A percentile compares a stretch with the other conserved stretches of the same genome.
These are phyloP conservation scores for Pyrrhia umbra DNA, from an alignment of 2,888 invertebrate species.

Conservation along the genomic window DNA sequence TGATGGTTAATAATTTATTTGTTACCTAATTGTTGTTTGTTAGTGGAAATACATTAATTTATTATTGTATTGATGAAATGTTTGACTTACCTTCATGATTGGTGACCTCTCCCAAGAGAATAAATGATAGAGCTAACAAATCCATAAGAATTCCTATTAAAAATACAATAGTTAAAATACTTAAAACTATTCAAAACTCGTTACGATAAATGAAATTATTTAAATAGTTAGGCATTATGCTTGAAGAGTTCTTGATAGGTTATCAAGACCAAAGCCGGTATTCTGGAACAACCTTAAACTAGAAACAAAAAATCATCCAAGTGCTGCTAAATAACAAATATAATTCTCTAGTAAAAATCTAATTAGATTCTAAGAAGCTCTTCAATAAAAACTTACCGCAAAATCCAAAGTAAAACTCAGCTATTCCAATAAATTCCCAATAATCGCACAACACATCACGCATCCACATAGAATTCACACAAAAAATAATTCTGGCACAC, in stretches of 20 bases:
- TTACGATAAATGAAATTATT: too few species aligned
- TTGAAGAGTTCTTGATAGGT: too few species aligned
- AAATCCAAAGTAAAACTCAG: constrained; percentile 44
- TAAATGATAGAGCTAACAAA: background rate
- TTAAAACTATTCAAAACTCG: too few species aligned
- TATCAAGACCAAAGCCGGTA: too few species aligned
- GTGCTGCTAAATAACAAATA: background rate
- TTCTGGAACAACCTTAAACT: too few species aligned
- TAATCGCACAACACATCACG: constrained; percentile 70
- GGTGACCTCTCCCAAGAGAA: background rate
- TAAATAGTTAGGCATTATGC: too few species aligned
- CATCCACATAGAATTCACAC: constrained; percentile 72
- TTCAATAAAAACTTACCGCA: constrained; percentile 57
- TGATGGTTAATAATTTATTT: constrained; percentile 13
- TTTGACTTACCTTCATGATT: background rate
- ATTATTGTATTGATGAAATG: background rate
- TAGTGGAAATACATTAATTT: background rate
- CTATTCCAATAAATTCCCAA: constrained; percentile 72
- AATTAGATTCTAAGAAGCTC: constrained; percentile 49
- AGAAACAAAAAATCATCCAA: background rate
- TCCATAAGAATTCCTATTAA: too few species aligned
- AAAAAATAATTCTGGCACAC: constrained; percentile 73
- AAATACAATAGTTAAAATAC: too few species aligned
- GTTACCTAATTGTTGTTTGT: background rate
- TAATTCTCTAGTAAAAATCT: background rate